phyloP scores from a whole-genome alignment of 2,113 vertebrate genomes.

The Conger conger region DNA sequence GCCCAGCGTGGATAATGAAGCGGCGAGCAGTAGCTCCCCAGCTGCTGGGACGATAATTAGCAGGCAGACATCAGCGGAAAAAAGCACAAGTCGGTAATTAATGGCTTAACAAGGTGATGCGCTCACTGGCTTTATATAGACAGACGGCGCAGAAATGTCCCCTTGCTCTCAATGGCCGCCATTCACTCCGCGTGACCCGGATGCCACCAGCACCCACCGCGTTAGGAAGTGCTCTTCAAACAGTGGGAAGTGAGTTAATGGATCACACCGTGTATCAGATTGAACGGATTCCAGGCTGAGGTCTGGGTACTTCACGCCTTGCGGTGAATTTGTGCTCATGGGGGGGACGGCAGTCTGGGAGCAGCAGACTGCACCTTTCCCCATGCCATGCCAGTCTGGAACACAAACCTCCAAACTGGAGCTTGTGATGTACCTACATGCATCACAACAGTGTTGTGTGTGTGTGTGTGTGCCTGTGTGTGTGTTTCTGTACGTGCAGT shows the following conservation, averaged over 20 bases:
- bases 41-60: slow-evolving; percentile 52
- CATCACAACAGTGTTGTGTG: neutral
- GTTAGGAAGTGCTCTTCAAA: neutral
- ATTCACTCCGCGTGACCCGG: neutral
- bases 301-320: neutral
- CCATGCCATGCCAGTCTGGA: neutral
- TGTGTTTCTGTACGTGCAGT: no score
- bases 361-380: neutral
- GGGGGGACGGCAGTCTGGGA: neutral
- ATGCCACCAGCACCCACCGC: neutral
- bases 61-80: slow-evolving; percentile 40
- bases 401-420: no score
- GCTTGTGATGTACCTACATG: neutral
- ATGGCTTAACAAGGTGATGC: slow-evolving; percentile 52
- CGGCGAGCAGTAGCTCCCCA: slow-evolving; percentile 46
- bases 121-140: slow-evolving; percentile 48
- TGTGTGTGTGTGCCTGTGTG: neutral
- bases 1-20: slow-evolving; percentile 32
- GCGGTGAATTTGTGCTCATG: neutral
- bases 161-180: neutral
- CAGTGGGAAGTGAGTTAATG: neutral
- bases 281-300: neutral
- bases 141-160: neutral
- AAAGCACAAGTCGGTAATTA: slow-evolving; percentile 47
- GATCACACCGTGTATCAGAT: neutral